A percentile compares a stretch with the other conserved stretches of the same genome.
These are phyloP conservation scores for Timema podura DNA, from an alignment of 2,888 invertebrate species.

Conservation along the genomic window DNA sequence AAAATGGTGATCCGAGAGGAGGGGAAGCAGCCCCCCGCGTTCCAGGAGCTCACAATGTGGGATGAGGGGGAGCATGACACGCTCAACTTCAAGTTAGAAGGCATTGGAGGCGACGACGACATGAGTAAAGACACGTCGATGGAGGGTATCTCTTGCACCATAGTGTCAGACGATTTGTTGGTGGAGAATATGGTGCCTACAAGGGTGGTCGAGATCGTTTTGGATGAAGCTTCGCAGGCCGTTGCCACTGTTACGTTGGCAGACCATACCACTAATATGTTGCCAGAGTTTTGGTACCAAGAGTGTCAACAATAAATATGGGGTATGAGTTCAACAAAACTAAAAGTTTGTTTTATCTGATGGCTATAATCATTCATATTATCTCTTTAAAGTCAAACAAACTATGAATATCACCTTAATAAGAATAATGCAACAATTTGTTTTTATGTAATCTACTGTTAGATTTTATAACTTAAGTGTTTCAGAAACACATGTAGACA, in stretches of 20 bases:
- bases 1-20: slow-evolving; percentile 32
- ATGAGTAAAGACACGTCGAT: slow-evolving; percentile 13
- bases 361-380: too few relatives aligned
- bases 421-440: too few relatives aligned
- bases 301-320: background rate
- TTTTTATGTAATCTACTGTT: too few relatives aligned
- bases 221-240: slow-evolving; percentile 28
- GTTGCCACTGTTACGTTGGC: slow-evolving; percentile 25
- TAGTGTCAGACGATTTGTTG: slow-evolving; percentile 24
- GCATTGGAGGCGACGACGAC: slow-evolving; percentile 13
- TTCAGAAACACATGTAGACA: too few relatives aligned
- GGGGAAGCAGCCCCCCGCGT: background rate
- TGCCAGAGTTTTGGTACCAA: slow-evolving; percentile 27
- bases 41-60: slow-evolving; percentile 17
- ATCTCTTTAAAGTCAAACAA: too few relatives aligned
- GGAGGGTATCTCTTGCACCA: slow-evolving; percentile 20
- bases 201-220: slow-evolving; percentile 30
- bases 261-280: slow-evolving; percentile 20
- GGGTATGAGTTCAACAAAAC: too few relatives aligned
- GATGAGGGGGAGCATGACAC: slow-evolving; percentile 12
- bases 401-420: too few relatives aligned
- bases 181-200: slow-evolving; percentile 21
- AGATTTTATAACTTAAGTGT: too few relatives aligned
- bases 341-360: too few relatives aligned
- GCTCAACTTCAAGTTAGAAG: slow-evolving; percentile 20